Percentiles rank a stretch among this genome's conserved stretches.
Evolutionary conservation across 2,888 invertebrate species (phyloP).

Genomic region (Nemapogon koenigi): DNA sequence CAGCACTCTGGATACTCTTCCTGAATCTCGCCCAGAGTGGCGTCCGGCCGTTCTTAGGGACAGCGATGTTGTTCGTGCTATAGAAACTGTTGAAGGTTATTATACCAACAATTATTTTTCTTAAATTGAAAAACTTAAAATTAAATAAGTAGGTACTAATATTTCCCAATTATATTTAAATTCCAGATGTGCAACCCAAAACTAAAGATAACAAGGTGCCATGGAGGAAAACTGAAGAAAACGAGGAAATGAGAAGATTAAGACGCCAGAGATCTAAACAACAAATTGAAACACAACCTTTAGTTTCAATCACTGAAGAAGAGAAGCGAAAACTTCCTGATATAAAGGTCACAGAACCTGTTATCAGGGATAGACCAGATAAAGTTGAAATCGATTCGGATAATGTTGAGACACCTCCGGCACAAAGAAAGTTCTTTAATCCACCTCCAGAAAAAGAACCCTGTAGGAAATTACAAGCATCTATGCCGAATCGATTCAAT

Average conservation of each 20-base stretch:
- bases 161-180: background rate
- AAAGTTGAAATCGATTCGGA: conserved; percentile 88
- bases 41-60: conserved; percentile 79
- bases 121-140: background rate
- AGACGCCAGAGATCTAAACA: conserved; percentile 64
- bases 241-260: conserved; percentile 67
- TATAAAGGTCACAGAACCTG: conserved; percentile 38
- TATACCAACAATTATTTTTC: background rate
- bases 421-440: conserved; percentile 72
- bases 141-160: background rate
- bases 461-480: conserved; percentile 59
- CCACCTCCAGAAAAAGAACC: conserved; percentile 69
- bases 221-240: conserved; percentile 77
- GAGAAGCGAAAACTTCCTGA: conserved; percentile 64
- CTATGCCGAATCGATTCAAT: conserved; percentile 24
- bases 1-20: conserved; percentile 74
- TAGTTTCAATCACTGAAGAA: conserved; percentile 68
- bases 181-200: conserved; percentile 71
- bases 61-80: conserved; percentile 82
- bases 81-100: conserved; percentile 86
- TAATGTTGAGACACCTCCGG: conserved; percentile 90
- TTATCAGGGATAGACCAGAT: conserved; percentile 43
- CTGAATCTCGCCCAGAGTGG: conserved; percentile 80
- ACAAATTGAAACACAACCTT: conserved; percentile 41
- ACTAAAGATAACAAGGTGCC: conserved; percentile 80